Evolutionary conservation across 2,888 invertebrate genomes (phyloP).

Genomic region (Nycteola revayana): DNA sequence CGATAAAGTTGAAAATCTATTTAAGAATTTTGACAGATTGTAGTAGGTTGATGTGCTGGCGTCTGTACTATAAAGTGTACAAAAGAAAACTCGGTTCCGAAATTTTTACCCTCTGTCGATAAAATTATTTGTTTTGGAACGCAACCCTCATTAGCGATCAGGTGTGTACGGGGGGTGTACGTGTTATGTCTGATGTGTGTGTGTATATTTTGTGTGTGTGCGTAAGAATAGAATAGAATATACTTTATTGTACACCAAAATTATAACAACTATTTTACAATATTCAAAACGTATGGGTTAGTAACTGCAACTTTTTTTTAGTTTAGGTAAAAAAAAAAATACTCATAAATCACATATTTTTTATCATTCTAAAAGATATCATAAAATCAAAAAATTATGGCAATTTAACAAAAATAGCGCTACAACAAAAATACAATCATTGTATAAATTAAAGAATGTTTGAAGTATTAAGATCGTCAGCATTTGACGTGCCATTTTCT

Average conservation of each 20-base stretch:
- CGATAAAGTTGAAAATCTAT: no score
- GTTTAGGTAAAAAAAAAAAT: slow-evolving; percentile 15
- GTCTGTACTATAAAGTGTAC: no score
- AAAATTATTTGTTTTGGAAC: no score
- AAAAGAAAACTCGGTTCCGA: no score
- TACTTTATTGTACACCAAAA: no score
- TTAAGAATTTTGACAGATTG: no score
- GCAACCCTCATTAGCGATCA: no score
- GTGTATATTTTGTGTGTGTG: slow-evolving; percentile 15
- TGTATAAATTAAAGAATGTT: slow-evolving; percentile 17
- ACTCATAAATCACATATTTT: slow-evolving; percentile 18
- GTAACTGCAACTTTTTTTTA: slow-evolving; percentile 16
- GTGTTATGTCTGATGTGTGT: slow-evolving; percentile 17
- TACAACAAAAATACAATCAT: slow-evolving; percentile 18
- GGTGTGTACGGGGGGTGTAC: slow-evolving; percentile 16
- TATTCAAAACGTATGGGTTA: no score
- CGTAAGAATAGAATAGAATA: no score
- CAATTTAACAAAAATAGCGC: slow-evolving; percentile 17
- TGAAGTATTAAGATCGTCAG: slow-evolving; percentile 17
- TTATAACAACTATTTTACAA: no score
- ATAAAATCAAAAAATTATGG: slow-evolving; percentile 16
- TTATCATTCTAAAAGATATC: slow-evolving; percentile 14
- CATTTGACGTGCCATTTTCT: slow-evolving; percentile 14
- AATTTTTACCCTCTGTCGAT: no score
- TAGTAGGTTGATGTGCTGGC: no score